These are phyloP conservation scores for Chydorus sphaericus DNA, from an alignment of 2,888 invertebrate genomes.

Conservation along the genomic window DNA sequence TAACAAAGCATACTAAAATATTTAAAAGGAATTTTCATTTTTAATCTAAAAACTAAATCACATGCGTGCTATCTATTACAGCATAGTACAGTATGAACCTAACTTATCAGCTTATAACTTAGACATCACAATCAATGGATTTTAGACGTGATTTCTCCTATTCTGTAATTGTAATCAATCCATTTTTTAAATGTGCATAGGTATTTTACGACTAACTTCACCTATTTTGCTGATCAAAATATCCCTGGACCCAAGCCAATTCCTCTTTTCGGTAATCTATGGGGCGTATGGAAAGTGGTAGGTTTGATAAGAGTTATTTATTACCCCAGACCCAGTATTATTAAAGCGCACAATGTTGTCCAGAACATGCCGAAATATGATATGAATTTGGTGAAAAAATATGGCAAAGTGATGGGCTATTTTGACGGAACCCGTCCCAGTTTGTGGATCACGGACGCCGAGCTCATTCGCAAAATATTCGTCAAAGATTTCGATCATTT, in stretches of 20 bases:
- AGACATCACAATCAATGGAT: too few relatives aligned
- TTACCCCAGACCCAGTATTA: too few relatives aligned
- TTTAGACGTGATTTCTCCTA: too few relatives aligned
- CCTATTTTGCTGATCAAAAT: background rate
- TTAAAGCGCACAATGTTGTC: background rate
- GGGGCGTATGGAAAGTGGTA: constrained; percentile 12
- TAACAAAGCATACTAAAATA: too few relatives aligned
- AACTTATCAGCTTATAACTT: background rate
- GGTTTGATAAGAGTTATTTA: background rate
- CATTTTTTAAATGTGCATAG: background rate
- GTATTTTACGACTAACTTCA: background rate
- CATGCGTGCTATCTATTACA: too few relatives aligned
- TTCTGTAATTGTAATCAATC: background rate
- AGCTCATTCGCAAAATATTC: constrained; percentile 9
- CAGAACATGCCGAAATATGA: constrained; percentile 12
- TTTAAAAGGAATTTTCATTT: too few relatives aligned
- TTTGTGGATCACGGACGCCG: constrained; percentile 8
- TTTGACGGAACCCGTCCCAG: constrained; percentile 12
- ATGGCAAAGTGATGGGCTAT: constrained; percentile 11
- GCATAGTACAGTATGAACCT: background rate
- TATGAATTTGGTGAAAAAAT: constrained; percentile 3
- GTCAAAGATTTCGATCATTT: constrained; percentile 15
- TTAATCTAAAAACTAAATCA: too few relatives aligned
- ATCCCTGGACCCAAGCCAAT: constrained; percentile 11
- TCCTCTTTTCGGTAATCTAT: constrained; percentile 10